These are phyloP conservation scores for Bombycilla garrulus DNA, from an alignment of 2,113 vertebrate species.

Conservation along the genomic window DNA sequence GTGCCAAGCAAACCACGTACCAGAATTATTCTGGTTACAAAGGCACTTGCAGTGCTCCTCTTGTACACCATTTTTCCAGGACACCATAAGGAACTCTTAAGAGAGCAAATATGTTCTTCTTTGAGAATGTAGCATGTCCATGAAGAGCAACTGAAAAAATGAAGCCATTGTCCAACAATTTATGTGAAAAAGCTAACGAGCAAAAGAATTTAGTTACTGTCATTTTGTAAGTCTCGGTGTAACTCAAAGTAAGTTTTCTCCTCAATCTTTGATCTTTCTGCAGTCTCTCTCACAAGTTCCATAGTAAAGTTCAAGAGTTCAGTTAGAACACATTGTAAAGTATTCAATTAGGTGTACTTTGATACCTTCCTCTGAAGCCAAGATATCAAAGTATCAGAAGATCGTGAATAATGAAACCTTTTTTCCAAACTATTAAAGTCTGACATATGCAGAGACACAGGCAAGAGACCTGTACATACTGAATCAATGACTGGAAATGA, in stretches of 20 bases:
- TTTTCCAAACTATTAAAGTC: background rate
- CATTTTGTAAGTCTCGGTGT: background rate
- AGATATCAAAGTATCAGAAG: background rate
- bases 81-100: background rate
- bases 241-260: background rate
- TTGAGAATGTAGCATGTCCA: background rate
- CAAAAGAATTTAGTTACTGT: background rate
- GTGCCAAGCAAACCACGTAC: accelerated
- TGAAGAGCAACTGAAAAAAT: background rate
- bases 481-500: background rate
- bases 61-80: background rate
- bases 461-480: accelerated
- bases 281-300: background rate
- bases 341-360: background rate
- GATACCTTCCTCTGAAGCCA: background rate
- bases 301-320: background rate
- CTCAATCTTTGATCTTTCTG: background rate
- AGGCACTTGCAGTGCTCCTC: background rate
- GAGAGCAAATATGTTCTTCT: background rate
- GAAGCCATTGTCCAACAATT: background rate
- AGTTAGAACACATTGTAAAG: background rate
- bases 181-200: background rate
- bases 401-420: background rate
- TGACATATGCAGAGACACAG: background rate
- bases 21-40: background rate